A percentile compares a stretch with the other conserved stretches of the same genome.
Evolutionary conservation across 1,140 invertebrate genomes (phyloP).

Genomic region (Penaeus indicus): DNA sequence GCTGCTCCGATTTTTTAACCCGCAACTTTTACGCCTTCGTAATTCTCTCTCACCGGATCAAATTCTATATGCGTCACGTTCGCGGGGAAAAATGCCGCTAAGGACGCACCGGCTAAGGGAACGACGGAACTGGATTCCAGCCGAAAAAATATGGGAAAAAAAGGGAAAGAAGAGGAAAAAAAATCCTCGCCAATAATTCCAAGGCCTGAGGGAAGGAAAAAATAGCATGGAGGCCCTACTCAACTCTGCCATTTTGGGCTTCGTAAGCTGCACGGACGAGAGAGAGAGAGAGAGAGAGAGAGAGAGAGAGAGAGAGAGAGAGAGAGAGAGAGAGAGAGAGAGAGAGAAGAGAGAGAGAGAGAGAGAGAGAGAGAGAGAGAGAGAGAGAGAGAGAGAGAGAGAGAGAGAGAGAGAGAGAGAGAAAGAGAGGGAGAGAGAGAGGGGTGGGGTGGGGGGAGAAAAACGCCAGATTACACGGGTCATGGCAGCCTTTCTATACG

Average conservation of each 20-base stretch:
- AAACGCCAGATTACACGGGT: background rate
- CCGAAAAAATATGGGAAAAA: slow-evolving; percentile 55
- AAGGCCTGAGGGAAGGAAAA: slow-evolving; percentile 47
- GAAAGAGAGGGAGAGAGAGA: slow-evolving; percentile 43
- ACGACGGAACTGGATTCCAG: slow-evolving; percentile 20
- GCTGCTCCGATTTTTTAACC: slow-evolving; percentile 21
- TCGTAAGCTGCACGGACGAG: background rate
- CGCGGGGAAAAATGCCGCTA: slow-evolving; percentile 12
- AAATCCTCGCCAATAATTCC: slow-evolving; percentile 42
- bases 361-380: background rate
- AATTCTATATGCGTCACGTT: background rate
- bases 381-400: background rate
- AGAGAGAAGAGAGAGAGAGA: background rate
- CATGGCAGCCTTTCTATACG: no score
- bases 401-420: slow-evolving; percentile 46
- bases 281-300: background rate
- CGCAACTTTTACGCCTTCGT: slow-evolving; percentile 7
- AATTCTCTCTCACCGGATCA: background rate
- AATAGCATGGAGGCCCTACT: slow-evolving; percentile 55
- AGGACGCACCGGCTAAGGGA: background rate
- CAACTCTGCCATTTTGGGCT: slow-evolving; percentile 62
- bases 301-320: background rate
- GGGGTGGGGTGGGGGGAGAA: slow-evolving; percentile 20
- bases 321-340: background rate
- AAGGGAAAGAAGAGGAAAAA: slow-evolving; percentile 34